Percentiles rank a stretch among this genome's conserved stretches.
These are phyloP conservation scores for Sparus aurata DNA, from an alignment of 2,797 vertebrate genomes.

Conservation along the genomic window DNA sequence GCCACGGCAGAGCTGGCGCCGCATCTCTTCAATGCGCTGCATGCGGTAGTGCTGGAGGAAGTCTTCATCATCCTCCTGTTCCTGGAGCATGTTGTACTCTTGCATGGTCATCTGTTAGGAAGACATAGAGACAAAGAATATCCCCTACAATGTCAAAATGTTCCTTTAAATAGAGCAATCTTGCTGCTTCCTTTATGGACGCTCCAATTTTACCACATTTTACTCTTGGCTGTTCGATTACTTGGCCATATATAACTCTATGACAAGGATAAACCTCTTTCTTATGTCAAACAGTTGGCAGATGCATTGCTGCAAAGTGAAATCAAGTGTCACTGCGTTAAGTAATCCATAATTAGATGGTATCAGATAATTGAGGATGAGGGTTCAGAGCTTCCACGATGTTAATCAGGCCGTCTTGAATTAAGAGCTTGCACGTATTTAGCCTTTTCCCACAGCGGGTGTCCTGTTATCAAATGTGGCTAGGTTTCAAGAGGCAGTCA, in stretches of 20 bases:
- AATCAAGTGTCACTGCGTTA: neutral
- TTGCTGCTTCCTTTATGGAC: neutral
- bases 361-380: neutral
- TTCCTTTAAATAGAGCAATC: too few species aligned
- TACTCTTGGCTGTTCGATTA: neutral
- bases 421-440: slow-evolving; percentile 14
- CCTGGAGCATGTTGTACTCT: slow-evolving; percentile 90
- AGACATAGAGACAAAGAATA: neutral
- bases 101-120: slow-evolving; percentile 90
- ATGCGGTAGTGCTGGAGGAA: slow-evolving; percentile 96
- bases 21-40: slow-evolving; percentile 98
- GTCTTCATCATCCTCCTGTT: slow-evolving; percentile 91
- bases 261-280: neutral
- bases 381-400: neutral
- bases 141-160: too few species aligned
- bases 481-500: neutral
- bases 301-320: neutral
- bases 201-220: neutral
- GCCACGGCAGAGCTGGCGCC: slow-evolving; percentile 90
- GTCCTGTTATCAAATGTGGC: neutral
- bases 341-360: neutral
- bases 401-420: slow-evolving; percentile 2
- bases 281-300: neutral
- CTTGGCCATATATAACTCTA: neutral
- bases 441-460: neutral